Evolutionary conservation across 2,113 vertebrate species (phyloP).

Genomic region (Rhea pennata): DNA sequence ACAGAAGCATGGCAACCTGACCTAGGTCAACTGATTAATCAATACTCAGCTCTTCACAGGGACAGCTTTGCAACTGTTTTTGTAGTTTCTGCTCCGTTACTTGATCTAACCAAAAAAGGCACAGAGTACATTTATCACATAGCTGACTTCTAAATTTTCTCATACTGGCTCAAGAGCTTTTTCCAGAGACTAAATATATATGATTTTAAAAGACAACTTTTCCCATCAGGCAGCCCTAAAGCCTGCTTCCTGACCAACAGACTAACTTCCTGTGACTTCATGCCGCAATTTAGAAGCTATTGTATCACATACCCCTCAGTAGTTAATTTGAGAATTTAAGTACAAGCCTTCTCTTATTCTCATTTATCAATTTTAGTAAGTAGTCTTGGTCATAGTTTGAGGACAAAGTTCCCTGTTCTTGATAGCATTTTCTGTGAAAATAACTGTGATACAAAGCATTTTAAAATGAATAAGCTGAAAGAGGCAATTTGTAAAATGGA

Average conservation of each 20-base stretch:
- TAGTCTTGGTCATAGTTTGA: neutral
- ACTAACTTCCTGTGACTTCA: neutral
- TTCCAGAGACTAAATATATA: neutral
- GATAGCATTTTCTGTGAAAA: neutral
- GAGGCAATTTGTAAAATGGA: neutral
- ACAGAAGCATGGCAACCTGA: neutral
- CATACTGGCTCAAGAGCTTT: neutral
- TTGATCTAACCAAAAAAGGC: neutral
- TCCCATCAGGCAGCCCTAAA: neutral
- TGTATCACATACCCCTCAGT: neutral
- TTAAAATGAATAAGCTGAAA: constrained; percentile 25
- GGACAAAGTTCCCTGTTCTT: neutral
- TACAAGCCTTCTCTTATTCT: neutral
- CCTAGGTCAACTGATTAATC: neutral
- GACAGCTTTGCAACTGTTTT: neutral
- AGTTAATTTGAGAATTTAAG: neutral
- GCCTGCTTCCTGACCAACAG: neutral
- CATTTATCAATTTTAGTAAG: neutral
- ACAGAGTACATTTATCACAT: neutral
- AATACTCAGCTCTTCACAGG: neutral
- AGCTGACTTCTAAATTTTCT: neutral
- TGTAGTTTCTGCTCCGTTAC: neutral
- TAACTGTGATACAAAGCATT: neutral
- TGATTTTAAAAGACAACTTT: neutral
- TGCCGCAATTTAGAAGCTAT: neutral